phyloP scores from a whole-genome alignment of 2,888 invertebrate genomes.

The Timema podura region DNA sequence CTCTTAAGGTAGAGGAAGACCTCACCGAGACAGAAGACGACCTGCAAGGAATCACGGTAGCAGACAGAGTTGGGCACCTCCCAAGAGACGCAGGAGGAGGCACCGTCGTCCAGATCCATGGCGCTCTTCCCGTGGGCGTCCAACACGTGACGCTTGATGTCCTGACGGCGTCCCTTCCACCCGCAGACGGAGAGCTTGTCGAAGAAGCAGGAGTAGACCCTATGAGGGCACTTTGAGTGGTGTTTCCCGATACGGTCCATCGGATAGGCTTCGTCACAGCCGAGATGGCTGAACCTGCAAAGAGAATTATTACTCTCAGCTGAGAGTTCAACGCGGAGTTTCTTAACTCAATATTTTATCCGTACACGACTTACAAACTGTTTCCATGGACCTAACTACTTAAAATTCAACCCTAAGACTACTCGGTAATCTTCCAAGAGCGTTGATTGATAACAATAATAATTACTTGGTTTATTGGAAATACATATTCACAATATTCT shows the following conservation, averaged over 20 bases:
- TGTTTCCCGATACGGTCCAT: not conserved
- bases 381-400: too few species aligned
- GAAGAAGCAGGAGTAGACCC: not conserved
- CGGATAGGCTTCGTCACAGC: not conserved
- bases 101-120: slow-evolving; percentile 19
- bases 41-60: slow-evolving; percentile 10
- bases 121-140: slow-evolving; percentile 1
- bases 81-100: slow-evolving; percentile 14
- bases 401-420: too few species aligned
- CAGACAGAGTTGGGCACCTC: not conserved
- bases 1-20: not conserved
- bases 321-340: too few species aligned
- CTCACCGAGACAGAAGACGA: slow-evolving; percentile 6
- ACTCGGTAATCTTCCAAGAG: too few species aligned
- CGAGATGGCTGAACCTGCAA: not conserved
- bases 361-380: too few species aligned
- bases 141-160: slow-evolving; percentile 16
- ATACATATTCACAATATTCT: too few species aligned
- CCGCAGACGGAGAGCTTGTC: not conserved
- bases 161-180: not conserved
- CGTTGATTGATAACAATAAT: too few species aligned
- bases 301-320: too few species aligned
- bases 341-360: too few species aligned
- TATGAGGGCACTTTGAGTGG: not conserved
- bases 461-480: too few species aligned